A percentile compares a stretch with the other conserved stretches of the same genome.
Evolutionary conservation across 2,797 vertebrate genomes (phyloP).

Genomic region (Acanthurus lineatus): DNA sequence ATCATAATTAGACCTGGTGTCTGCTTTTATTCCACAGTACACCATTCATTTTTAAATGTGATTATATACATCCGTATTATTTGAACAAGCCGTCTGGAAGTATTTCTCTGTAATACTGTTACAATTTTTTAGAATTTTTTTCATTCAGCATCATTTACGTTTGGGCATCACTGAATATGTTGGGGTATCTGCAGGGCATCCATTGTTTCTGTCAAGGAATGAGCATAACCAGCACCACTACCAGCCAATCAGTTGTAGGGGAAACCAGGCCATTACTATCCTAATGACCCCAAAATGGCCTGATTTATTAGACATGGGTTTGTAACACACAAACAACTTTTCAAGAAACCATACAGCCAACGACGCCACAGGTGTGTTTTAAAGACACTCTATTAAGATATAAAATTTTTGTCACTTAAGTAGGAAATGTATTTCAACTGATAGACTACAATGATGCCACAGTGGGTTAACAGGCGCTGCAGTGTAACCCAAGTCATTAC

Average conservation of each 20-base stretch:
- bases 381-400: constrained; percentile 11
- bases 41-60: background rate
- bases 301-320: constrained; percentile 37
- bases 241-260: constrained; percentile 9
- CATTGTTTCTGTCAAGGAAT: background rate
- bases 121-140: background rate
- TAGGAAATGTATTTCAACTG: constrained; percentile 28
- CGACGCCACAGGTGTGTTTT: constrained; percentile 21
- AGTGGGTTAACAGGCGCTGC: constrained; percentile 33
- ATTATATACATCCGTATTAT: background rate
- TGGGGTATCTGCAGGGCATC: background rate
- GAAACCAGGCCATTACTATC: constrained; percentile 8
- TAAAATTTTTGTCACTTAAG: no score
- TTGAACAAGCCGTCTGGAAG: background rate
- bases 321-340: constrained; percentile 21
- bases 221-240: background rate
- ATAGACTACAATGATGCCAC: constrained; percentile 61
- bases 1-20: background rate
- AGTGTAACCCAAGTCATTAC: constrained; percentile 53
- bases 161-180: background rate
- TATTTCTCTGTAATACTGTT: background rate
- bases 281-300: constrained; percentile 16
- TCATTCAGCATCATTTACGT: background rate
- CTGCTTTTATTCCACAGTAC: no score
- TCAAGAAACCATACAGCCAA: constrained; percentile 17